Conservation (phyloP, 2,888 invertebrate species). For the Dastarcus helophoroides region DNA sequence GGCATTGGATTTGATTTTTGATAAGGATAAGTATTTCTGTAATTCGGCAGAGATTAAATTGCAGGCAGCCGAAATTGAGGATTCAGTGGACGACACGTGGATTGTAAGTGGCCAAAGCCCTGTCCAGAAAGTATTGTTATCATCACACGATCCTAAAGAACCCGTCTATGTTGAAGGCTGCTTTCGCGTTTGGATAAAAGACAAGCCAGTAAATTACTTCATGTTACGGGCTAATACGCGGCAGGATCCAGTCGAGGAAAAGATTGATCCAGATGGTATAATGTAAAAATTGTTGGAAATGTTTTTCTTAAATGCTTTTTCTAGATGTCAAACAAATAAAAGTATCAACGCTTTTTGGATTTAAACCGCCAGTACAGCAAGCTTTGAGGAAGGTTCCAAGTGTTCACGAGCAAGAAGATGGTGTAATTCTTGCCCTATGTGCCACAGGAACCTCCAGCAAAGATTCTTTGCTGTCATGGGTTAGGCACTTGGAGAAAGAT, state of each 20-base stretch:
- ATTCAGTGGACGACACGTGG: slow-evolving; percentile 81
- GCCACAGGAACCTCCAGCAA: slow-evolving; percentile 84
- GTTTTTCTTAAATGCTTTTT: slow-evolving; percentile 4
- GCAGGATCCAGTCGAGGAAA: slow-evolving; percentile 35
- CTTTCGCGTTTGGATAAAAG: slow-evolving; percentile 65
- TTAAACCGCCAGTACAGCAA: slow-evolving; percentile 37
- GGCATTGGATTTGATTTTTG: too few relatives aligned
- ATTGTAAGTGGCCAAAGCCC: slow-evolving; percentile 79
- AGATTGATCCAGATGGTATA: slow-evolving; percentile 54
- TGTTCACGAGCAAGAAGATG: slow-evolving; percentile 89
- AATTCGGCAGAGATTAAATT: slow-evolving; percentile 3
- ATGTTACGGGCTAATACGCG: slow-evolving; percentile 62
- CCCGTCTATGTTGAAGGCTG: slow-evolving; percentile 79
- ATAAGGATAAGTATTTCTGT: slow-evolving; percentile 2
- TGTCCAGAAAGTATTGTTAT: slow-evolving; percentile 58
- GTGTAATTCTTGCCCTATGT: slow-evolving; percentile 75
- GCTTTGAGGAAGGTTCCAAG: slow-evolving; percentile 41
- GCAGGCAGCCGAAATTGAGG: slow-evolving; percentile 52
- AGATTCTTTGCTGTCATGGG: slow-evolving; percentile 89
- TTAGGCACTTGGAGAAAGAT: slow-evolving; percentile 64
- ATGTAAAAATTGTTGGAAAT: slow-evolving; percentile 4
- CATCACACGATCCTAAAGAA: slow-evolving; percentile 46
- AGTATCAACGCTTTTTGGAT: slow-evolving; percentile 43
- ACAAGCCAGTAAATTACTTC: slow-evolving; percentile 72
- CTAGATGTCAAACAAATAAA: slow-evolving; percentile 37